These are phyloP conservation scores for Mormyrus iriodes DNA, from an alignment of 2,113 vertebrate species.

Conservation along the genomic window DNA sequence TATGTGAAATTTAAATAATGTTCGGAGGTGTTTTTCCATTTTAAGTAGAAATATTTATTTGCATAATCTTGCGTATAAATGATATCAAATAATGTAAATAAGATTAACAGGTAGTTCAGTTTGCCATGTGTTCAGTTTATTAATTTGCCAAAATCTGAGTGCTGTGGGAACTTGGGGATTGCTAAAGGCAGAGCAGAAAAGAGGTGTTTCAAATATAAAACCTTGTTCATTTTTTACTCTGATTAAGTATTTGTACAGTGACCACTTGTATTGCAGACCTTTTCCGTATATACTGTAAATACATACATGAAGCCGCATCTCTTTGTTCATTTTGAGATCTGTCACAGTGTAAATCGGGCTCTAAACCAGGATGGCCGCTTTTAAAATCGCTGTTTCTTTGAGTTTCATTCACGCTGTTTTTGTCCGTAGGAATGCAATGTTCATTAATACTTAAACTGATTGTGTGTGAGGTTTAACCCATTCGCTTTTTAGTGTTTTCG, in stretches of 20 bases:
- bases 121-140: neutral
- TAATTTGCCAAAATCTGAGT: neutral
- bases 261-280: neutral
- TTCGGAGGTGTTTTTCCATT: neutral
- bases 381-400: neutral
- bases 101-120: neutral
- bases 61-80: neutral
- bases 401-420: neutral
- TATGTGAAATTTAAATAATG: neutral
- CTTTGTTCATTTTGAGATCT: neutral
- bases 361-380: neutral
- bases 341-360: neutral
- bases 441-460: neutral
- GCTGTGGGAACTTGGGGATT: neutral
- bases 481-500: neutral
- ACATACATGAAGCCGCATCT: neutral
- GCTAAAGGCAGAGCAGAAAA: neutral
- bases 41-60: neutral
- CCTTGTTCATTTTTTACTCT: neutral
- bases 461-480: neutral
- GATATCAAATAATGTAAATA: neutral
- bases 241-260: neutral
- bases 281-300: neutral
- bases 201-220: neutral
- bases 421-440: neutral